phyloP scores from a whole-genome alignment of 2,113 vertebrate genomes.

The Nestor notabilis region DNA sequence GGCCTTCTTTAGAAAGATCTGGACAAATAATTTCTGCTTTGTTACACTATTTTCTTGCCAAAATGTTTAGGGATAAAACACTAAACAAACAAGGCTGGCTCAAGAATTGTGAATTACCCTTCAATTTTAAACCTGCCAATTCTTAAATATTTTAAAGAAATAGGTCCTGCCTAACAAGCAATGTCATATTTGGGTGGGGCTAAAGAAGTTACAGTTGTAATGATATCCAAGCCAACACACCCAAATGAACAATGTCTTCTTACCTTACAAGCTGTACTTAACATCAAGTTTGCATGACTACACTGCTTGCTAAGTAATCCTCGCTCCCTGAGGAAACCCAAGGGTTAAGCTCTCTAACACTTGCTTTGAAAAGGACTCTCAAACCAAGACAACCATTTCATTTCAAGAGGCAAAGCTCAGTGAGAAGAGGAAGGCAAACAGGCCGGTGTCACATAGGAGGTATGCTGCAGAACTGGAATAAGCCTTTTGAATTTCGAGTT shows the following conservation, averaged over 20 bases:
- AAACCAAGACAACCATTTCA: background rate
- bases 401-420: background rate
- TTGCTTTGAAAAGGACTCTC: background rate
- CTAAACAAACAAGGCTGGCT: background rate
- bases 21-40: background rate
- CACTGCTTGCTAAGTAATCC: background rate
- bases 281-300: background rate
- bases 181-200: conserved; percentile 58
- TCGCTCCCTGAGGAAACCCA: background rate
- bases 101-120: background rate
- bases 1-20: background rate
- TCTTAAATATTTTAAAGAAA: background rate
- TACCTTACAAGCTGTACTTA: conserved; percentile 36
- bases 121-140: background rate
- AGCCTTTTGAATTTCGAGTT: background rate
- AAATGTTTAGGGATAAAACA: background rate
- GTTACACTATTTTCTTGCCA: background rate
- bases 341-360: background rate
- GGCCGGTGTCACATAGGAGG: background rate
- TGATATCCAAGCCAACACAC: conserved; percentile 71
- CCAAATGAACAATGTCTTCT: conserved; percentile 63
- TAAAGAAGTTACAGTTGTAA: conserved; percentile 38
- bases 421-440: background rate
- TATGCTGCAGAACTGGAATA: background rate
- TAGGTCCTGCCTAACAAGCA: conserved; percentile 27